Percentiles rank a stretch among this genome's conserved stretches.
Conservation (phyloP, 2,113 vertebrate genomes). For the Ageneiosus marmoratus region DNA sequence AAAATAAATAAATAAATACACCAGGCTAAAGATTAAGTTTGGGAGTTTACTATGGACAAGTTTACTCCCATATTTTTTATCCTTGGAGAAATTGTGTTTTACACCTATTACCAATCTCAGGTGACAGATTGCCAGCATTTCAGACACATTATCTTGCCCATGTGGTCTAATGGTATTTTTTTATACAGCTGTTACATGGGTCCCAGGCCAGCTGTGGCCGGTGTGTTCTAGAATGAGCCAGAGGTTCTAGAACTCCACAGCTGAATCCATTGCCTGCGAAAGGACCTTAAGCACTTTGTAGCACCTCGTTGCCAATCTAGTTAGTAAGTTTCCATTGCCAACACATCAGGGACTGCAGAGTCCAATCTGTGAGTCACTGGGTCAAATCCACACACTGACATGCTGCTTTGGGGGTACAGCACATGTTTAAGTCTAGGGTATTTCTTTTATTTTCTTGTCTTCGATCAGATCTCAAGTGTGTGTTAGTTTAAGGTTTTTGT, state of each 20-base stretch:
- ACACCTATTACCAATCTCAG: slow-evolving; percentile 71
- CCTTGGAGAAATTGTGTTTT: slow-evolving; percentile 52
- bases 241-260: slow-evolving; percentile 49
- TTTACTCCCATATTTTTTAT: slow-evolving; percentile 29
- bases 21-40: slow-evolving; percentile 12
- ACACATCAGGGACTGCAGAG: slow-evolving; percentile 66
- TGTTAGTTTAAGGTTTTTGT: slow-evolving; percentile 69
- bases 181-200: slow-evolving; percentile 59
- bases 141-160: slow-evolving; percentile 74
- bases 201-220: slow-evolving; percentile 69
- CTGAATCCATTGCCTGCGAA: slow-evolving; percentile 62
- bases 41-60: slow-evolving; percentile 29
- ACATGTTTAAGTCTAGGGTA: slow-evolving; percentile 58
- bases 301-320: slow-evolving; percentile 89
- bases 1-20: neutral
- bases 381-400: slow-evolving; percentile 14
- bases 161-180: slow-evolving; percentile 54
- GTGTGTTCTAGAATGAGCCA: slow-evolving; percentile 43
- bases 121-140: slow-evolving; percentile 70
- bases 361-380: neutral
- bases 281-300: slow-evolving; percentile 93
- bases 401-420: slow-evolving; percentile 9
- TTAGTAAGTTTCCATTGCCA: slow-evolving; percentile 81
- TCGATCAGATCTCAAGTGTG: slow-evolving; percentile 59
- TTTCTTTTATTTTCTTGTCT: slow-evolving; percentile 42